These are phyloP conservation scores for Austrolebias charrua DNA, from an alignment of 2,797 vertebrate species.

Conservation along the genomic window DNA sequence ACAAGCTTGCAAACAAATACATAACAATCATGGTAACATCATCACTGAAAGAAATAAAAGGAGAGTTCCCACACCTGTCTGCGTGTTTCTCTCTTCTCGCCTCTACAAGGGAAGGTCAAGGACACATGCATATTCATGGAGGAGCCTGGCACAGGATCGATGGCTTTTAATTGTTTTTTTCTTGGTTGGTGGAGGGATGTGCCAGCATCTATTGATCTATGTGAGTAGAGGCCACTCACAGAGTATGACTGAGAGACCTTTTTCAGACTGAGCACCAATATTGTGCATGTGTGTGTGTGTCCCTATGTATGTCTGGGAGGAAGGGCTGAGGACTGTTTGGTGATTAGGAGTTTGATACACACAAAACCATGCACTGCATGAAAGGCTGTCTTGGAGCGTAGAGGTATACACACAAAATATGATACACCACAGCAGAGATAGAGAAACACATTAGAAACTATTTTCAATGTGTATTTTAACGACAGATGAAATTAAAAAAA, in stretches of 20 bases:
- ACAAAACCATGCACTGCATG: constrained; percentile 49
- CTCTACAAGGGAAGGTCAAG: constrained; percentile 88
- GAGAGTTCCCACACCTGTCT: constrained; percentile 47
- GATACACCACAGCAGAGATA: constrained; percentile 41
- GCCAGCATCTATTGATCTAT: constrained; percentile 94
- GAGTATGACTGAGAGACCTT: constrained; percentile 75
- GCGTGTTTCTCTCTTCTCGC: constrained; percentile 36
- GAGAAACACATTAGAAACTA: constrained; percentile 1
- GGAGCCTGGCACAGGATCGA: constrained; percentile 89
- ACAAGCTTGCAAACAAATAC: not conserved
- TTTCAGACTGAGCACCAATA: constrained; percentile 69
- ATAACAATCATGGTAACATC: constrained; percentile 11
- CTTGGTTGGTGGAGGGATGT: constrained; percentile 92
- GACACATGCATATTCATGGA: constrained; percentile 97
- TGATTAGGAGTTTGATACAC: constrained; percentile 67
- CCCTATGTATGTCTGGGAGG: constrained; percentile 8
- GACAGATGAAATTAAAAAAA: no score
- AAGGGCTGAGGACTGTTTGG: constrained; percentile 28
- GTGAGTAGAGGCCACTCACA: constrained; percentile 83
- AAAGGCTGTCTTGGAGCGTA: constrained; percentile 56
- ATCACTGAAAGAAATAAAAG: constrained; percentile 16
- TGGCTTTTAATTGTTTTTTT: constrained; percentile 98
- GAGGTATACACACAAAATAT: constrained; percentile 48
- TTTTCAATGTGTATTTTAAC: no score
- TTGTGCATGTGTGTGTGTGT: constrained; percentile 17